These are phyloP conservation scores for Drosophila sproati DNA, from an alignment of 1,140 invertebrate genomes.

Conservation along the genomic window DNA sequence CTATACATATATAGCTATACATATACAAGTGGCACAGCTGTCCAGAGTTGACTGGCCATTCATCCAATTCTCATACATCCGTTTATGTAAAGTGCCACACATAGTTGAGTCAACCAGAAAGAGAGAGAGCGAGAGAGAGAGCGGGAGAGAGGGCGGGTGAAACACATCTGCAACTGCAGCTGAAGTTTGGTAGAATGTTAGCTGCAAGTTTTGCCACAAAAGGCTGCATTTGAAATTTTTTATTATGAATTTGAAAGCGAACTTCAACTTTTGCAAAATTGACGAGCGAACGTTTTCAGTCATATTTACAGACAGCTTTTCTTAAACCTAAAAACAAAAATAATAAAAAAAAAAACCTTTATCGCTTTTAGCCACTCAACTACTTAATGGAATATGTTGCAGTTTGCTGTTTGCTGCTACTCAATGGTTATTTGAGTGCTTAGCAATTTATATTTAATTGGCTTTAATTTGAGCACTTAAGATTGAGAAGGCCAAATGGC, in stretches of 20 bases:
- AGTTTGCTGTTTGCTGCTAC: not conserved
- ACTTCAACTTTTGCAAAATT: not conserved
- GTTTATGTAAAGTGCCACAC: slow-evolving; percentile 51
- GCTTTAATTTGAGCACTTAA: slow-evolving; percentile 26
- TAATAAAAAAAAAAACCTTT: slow-evolving; percentile 35
- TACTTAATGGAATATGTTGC: slow-evolving; percentile 40
- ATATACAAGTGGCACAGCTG: slow-evolving; percentile 44
- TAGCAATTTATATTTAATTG: slow-evolving; percentile 61
- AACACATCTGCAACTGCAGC: slow-evolving; percentile 15
- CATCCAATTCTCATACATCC: slow-evolving; percentile 48
- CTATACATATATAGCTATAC: not conserved
- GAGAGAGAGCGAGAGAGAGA: not conserved
- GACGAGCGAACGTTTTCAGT: slow-evolving; percentile 6
- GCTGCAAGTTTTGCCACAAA: not conserved
- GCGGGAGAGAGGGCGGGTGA: not conserved
- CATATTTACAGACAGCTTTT: not conserved
- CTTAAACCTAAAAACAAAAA: slow-evolving; percentile 33
- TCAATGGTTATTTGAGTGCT: slow-evolving; percentile 23
- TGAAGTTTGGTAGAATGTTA: not conserved
- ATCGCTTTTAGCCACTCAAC: slow-evolving; percentile 16
- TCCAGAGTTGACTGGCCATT: slow-evolving; percentile 52
- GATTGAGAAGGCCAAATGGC: slow-evolving; percentile 21
- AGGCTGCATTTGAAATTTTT: slow-evolving; percentile 19
- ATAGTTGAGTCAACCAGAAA: slow-evolving; percentile 16
- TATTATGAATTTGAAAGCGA: slow-evolving; percentile 41